Evolutionary conservation across 2,797 vertebrate genomes (phyloP), one percentile per base, ranked within the genome.

Genomic region (Gobio occitaniae): DNA sequence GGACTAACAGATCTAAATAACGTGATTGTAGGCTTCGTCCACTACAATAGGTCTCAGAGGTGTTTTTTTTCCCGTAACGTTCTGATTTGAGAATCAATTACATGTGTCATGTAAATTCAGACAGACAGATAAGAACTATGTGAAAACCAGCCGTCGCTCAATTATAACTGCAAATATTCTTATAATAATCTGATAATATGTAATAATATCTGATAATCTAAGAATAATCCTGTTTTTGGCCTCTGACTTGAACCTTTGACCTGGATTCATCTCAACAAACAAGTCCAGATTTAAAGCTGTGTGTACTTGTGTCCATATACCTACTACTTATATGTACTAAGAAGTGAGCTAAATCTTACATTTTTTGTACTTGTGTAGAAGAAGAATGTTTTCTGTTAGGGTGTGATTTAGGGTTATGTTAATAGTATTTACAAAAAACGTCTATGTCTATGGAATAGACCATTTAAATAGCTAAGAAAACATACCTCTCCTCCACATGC

Each of bases 401-500:
- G 21, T 71, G 69, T 16, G 21, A 25, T 48, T 17, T 15, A 71
- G 8, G 52, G 8, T 32, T 75, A n/a, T 19, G 44, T 72, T 48
- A 54, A 25, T 21, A 76, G 50, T 8, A 12, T 16, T 72, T 32
- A 32, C 32, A 32, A 32, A 32, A 32, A 32, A 32, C 32, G 32
- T 32, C 32, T 32, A 32, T 32, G 32, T 32, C 32, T 32, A 32
- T 32, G 32, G 32, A 2, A 32, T 32, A 32, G 32, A 32, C 32
- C 32, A 32, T 52, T 50, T 72, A 32, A 25, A 69, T 52, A 32
- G 44, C 15, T 17, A 41, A 25, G 72, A 17, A 61, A 38, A 66
- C 91, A 52, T 78, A 96, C 96, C 94, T 96, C 96, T 21, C 95
- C 95, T 69, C 96, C 95, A 61, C 95, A 95, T 36, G 94, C 93